Percentiles rank a stretch among this genome's conserved stretches.
Evolutionary conservation across 2,797 vertebrate species (phyloP).

Genomic region (Cyclopterus lumpus): DNA sequence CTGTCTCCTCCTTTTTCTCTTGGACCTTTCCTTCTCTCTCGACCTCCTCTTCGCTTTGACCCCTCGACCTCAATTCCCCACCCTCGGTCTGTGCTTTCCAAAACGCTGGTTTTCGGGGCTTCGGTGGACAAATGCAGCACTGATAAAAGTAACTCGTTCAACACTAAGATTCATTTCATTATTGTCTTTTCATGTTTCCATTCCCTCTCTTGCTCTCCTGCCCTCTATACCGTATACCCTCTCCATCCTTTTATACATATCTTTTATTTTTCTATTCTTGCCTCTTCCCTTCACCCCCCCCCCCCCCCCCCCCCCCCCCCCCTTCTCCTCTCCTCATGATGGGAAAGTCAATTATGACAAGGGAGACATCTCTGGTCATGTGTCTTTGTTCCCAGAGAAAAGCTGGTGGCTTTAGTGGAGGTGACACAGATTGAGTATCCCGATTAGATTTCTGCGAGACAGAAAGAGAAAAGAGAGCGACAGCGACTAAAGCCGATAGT

Average conservation of each 20-base stretch:
- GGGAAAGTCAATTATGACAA: slow-evolving; percentile 7
- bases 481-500: slow-evolving; percentile 25
- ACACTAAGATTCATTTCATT: background rate
- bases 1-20: background rate
- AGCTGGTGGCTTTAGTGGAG: slow-evolving; percentile 37
- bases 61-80: slow-evolving; percentile 15
- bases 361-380: slow-evolving; percentile 11
- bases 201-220: background rate
- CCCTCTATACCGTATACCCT: background rate
- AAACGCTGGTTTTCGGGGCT: background rate
- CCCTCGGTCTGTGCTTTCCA: slow-evolving; percentile 1
- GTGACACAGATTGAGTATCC: slow-evolving; percentile 35
- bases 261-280: background rate
- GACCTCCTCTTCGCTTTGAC: slow-evolving; percentile 2
- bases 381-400: slow-evolving; percentile 36
- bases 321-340: background rate
- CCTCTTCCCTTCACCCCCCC: background rate
- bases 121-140: background rate
- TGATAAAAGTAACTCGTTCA: slow-evolving; percentile 4
- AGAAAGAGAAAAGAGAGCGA: background rate
- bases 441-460: slow-evolving; percentile 48
- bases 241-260: background rate
- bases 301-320: background rate
- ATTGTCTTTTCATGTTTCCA: background rate
- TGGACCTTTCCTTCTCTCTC: background rate